phyloP scores from a whole-genome alignment of 2,888 invertebrate species.

The Tetragonula carbonaria region DNA sequence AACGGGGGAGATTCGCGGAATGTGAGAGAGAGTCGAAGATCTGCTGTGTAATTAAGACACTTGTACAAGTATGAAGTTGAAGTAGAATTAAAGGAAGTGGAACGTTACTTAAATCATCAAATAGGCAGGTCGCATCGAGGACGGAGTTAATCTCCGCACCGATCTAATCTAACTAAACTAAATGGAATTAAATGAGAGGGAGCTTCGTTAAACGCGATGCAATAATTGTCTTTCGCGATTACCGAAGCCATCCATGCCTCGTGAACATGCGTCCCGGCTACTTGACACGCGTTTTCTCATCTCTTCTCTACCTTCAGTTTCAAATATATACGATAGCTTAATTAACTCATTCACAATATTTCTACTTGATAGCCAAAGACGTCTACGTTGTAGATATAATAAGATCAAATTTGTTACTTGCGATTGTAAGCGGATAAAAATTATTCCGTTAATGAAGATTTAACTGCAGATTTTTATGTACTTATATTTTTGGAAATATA shows the following conservation, averaged over 20 bases:
- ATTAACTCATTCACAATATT: background rate
- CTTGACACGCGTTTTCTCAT: background rate
- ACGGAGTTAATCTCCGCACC: constrained; percentile 29
- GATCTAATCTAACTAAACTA: constrained; percentile 50
- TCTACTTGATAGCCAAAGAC: no score
- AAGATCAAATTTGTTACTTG: no score
- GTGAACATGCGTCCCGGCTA: background rate
- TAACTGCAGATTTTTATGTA: no score
- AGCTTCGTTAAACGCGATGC: constrained; percentile 43
- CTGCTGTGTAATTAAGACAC: background rate
- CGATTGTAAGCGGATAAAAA: no score
- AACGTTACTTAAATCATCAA: constrained; percentile 3
- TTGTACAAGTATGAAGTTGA: background rate
- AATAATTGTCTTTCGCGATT: constrained; percentile 53
- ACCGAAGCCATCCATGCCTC: constrained; percentile 29
- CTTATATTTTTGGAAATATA: no score
- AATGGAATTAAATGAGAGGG: constrained; percentile 53
- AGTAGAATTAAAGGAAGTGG: background rate
- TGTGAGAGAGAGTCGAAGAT: background rate
- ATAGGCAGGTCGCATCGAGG: background rate
- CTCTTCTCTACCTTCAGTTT: background rate
- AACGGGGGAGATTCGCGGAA: background rate
- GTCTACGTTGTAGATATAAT: no score
- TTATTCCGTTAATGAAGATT: no score
- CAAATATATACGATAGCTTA: no score